Base-by-base conservation (phyloP, 2,888 invertebrate genomes). In the Philaethria dido region DNA sequence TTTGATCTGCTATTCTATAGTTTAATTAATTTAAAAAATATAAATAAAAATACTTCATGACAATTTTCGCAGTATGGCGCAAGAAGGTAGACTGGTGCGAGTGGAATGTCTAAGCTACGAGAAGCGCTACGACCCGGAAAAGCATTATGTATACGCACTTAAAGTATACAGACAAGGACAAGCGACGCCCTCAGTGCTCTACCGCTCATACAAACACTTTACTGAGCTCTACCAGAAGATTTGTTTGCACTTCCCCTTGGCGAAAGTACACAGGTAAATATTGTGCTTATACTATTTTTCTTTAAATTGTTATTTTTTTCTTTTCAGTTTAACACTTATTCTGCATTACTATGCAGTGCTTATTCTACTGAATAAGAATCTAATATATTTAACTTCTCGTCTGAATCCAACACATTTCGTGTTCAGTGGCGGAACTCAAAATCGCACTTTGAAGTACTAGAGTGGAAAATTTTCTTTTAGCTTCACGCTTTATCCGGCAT, bases 191-290 rank as follows among this genome's bases (percentile, higher is more conserved):
- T 95, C 96, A 73, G 96, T 96, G 80, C 94, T 99, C 62, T 98
- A 98, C 85, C 95, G 99, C 69, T 97, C 98, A 0, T 99, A 98
- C 89, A 97, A 98, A 77, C 99, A 99, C 92, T 99, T 99, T 88
- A 96, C 97, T 14, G 99, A 99, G 88, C 95, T 99, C 67, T 97
- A 99, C 85, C 97, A 98, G 86, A 99, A 99, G 91, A 93, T 99
- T 55, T 97, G 98, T 81, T 93, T 97, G 74, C 96, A 97, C 85
- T 99, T 98, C 93, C 98, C 99, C 0, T 93, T 98, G 74, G 97
- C 98, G 14, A 97, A 97, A 84, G 95, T 98, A 75, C 96, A 97
- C 87, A 97, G 98, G 98, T 97, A 85, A 94, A 93, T 4, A 3
- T 20, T 52, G 18, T 20, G 33, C 9, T 36, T 8, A 9, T 9